Evolutionary conservation across 2,888 invertebrate species (phyloP).

Genomic region (Hecatera dysodea): DNA sequence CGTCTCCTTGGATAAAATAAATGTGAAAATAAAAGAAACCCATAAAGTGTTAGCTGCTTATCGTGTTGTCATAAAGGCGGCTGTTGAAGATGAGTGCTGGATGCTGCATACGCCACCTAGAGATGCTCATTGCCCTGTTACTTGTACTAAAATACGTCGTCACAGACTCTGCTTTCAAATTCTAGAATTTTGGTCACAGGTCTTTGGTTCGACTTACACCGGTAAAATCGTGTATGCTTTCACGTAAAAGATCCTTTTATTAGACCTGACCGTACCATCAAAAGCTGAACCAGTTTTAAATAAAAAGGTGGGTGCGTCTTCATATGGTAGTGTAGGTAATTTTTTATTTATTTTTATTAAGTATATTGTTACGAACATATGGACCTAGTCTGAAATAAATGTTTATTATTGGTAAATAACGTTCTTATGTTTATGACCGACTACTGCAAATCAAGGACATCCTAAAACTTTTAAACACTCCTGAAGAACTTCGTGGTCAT

Average conservation of each 20-base stretch:
- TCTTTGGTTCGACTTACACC: not conserved
- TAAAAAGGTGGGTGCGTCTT: too few relatives aligned
- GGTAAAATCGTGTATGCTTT: too few relatives aligned
- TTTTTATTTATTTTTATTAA: too few relatives aligned
- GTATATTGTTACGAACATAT: too few relatives aligned
- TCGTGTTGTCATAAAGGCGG: conserved; percentile 37
- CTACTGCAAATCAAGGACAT: not conserved
- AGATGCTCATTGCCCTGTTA: conserved; percentile 1
- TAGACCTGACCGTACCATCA: not conserved
- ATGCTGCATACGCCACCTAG: conserved; percentile 19
- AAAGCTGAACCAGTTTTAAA: not conserved
- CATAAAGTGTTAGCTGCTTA: conserved; percentile 40
- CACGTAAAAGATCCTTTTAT: not conserved
- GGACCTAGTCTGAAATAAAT: too few relatives aligned
- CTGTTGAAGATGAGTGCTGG: conserved; percentile 45
- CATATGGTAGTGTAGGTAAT: too few relatives aligned
- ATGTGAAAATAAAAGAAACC: conserved; percentile 42
- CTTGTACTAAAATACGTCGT: conserved; percentile 1
- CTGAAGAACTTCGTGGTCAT: not conserved
- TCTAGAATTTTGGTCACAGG: not conserved
- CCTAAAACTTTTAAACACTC: not conserved
- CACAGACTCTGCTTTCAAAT: not conserved
- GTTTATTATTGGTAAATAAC: too few relatives aligned
- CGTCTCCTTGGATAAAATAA: conserved; percentile 5
- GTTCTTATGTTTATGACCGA: too few relatives aligned